phyloP scores from a whole-genome alignment of 2,797 vertebrate genomes.

The Gadopsis bispinosus region DNA sequence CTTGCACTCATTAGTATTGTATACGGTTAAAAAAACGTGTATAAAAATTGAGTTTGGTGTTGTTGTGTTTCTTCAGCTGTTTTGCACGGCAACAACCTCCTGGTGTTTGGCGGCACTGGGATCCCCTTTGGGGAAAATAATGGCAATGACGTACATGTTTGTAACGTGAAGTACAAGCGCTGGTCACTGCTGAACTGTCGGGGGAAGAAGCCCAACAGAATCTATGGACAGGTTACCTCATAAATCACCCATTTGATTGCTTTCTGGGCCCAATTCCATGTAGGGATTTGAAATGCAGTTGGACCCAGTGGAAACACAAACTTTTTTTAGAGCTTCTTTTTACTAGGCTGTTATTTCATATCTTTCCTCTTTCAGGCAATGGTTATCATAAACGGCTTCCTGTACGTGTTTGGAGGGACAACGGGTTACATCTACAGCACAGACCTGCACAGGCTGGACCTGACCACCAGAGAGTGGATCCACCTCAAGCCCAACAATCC shows the following conservation, averaged over 20 bases:
- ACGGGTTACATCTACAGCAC: slow-evolving; percentile 99
- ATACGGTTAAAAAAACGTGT: neutral
- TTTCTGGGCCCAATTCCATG: neutral
- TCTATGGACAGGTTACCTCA: slow-evolving; percentile 94
- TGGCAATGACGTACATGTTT: slow-evolving; percentile 96
- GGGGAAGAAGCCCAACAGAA: slow-evolving; percentile 96
- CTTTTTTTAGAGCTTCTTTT: neutral
- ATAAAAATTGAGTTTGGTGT: slow-evolving; percentile 1
- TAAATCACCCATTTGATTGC: neutral
- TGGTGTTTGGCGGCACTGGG: slow-evolving; percentile 98
- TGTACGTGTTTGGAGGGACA: slow-evolving; percentile 98
- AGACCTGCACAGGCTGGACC: slow-evolving; percentile 95
- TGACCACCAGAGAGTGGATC: slow-evolving; percentile 95
- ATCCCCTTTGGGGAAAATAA: slow-evolving; percentile 99
- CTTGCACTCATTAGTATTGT: neutral
- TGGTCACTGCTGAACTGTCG: slow-evolving; percentile 97
- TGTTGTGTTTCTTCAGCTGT: slow-evolving; percentile 85
- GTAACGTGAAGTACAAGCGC: slow-evolving; percentile 96
- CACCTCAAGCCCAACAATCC: slow-evolving; percentile 97
- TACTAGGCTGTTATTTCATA: neutral
- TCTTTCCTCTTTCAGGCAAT: slow-evolving; percentile 77
- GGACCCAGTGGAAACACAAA: neutral
- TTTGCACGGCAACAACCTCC: slow-evolving; percentile 96
- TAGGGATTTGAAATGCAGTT: neutral
- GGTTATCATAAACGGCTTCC: slow-evolving; percentile 95